Percentiles rank a stretch among this genome's conserved stretches.
These are phyloP conservation scores for Tympanuchus pallidicinctus DNA, from an alignment of 2,113 vertebrate genomes.

Conservation along the genomic window DNA sequence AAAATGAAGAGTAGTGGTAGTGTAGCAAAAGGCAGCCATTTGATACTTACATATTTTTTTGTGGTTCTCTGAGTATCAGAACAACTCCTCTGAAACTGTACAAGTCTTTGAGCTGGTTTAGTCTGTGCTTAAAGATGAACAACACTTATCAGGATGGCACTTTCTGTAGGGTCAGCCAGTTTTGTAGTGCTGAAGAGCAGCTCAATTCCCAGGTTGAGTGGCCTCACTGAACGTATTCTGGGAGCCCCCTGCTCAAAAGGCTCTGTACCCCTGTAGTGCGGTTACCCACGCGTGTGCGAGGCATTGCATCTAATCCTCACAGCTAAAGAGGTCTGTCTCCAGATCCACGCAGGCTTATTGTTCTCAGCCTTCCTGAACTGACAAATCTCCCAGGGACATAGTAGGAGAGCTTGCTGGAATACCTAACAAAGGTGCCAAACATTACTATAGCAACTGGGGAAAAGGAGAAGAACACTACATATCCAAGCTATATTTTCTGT, in stretches of 20 bases:
- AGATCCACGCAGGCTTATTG: background rate
- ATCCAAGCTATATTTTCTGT: background rate
- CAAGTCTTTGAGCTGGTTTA: background rate
- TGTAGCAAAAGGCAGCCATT: background rate
- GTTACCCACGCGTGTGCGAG: background rate
- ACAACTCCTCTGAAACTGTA: background rate
- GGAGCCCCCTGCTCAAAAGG: background rate
- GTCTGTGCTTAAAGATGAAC: background rate
- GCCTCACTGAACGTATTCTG: background rate
- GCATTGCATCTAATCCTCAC: background rate
- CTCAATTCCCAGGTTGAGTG: background rate
- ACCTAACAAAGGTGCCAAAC: slow-evolving; percentile 29
- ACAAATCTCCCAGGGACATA: background rate
- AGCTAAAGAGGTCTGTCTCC: background rate
- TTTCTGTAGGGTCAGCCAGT: background rate
- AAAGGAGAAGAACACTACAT: background rate
- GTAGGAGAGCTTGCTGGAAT: background rate
- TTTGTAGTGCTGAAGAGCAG: fast-evolving
- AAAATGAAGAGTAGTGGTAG: background rate
- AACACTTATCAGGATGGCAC: background rate
- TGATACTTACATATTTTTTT: background rate
- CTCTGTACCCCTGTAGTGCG: background rate
- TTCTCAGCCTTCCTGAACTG: slow-evolving; percentile 15
- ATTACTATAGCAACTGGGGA: slow-evolving; percentile 41
- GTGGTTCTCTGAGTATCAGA: background rate